Base-by-base conservation (phyloP, 2,888 invertebrate species). In the Corythucha ciliata region DNA sequence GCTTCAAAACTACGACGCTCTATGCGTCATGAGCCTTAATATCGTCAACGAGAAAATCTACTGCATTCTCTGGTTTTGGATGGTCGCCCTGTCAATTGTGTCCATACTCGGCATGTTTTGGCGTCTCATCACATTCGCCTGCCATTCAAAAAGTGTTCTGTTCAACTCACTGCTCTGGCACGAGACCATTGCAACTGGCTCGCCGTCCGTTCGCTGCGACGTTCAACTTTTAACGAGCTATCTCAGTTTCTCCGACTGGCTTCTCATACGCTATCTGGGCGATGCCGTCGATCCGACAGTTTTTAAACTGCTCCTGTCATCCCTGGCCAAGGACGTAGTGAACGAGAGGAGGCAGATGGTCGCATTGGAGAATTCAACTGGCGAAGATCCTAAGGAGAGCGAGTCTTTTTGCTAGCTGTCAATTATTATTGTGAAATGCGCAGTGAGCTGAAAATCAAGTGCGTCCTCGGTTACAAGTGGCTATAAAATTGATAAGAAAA, bases 21-120 rank as follows among this genome's bases (percentile, higher is more conserved):
- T 92, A 46, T 92, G 92, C 69, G 83, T 92, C 41, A 83, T 91
- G 79, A 88, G 91, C 0, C 73, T 91, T 40, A 92, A 92, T 70
- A 81, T 91, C 60, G 81, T 91, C 65, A 90, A 91, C 67, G 91
- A 92, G 70, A 91, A 92, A 71, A 88, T 91, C 60, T 91, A 84
- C 70, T 75, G 79, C 0, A 78, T 86, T 58, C 70, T 89, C 4
- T 91, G 90, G 90, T 90, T 88, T 69, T 90, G 89, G 89, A 81
- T 84, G 64, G 75, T 84, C 56, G 72, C 79, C 27, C 65, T 74
- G 18, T 80, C 82, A 3, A 60, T 72, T 0, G 63, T 83, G 22
- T 83, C 86, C 45, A 87, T 84, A 3, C 75, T 90, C 32, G 83
- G 85, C 26, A 70, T 91, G 0, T 50, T 86, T 2, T 91, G 88